Base-by-base conservation (phyloP, 2,113 vertebrate species). In the Cyprinus carpio region DNA sequence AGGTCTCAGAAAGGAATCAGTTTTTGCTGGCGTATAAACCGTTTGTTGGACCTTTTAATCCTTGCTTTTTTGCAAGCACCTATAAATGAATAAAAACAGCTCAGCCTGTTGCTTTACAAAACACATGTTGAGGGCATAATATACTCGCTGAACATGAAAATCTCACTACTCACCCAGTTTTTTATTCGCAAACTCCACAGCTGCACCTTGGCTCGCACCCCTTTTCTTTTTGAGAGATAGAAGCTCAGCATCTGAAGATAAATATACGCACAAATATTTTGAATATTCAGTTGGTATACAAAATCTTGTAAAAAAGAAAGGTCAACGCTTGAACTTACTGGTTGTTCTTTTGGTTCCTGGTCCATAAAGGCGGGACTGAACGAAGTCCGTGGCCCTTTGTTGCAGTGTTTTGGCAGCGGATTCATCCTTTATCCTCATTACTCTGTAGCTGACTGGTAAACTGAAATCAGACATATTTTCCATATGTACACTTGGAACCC, bases 211-310 rank as follows among this genome's bases (percentile, higher is more conserved):
- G 18, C 94, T 88, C 0, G 7, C 46, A 4, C 85, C 90, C 34
- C 84, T 96, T 94, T 99, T 99, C 75, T 95, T 97, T 74, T 93
- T 89, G 58, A 98, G 88, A 3, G 98, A 99, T 62, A 98, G 96
- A 91, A 96, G 92, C 23, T 97, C 92, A 46, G 95, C 96, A 77
- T 91, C 98, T 99, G 92, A 31, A 91, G 91, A 0, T 0, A 0
- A 72, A 85, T 3, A 43, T 13, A 75, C 13, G 27, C 20, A 16
- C 1, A 67, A 67, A 67, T 67, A 67, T 31, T 18, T 15, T 31
- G 23, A 12, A 67, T 60, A n/a, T n/a, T n/a, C 58, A n/a, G 10
- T 37, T 72, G 20, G 16, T n/a, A 18, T 40, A 40, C 20, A 62
- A n/a, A 4, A 25, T 40, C 4, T 25, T 11, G 9, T 29, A 12